Evolutionary conservation across 2,888 invertebrate genomes (phyloP).

Genomic region (Noctua comes): DNA sequence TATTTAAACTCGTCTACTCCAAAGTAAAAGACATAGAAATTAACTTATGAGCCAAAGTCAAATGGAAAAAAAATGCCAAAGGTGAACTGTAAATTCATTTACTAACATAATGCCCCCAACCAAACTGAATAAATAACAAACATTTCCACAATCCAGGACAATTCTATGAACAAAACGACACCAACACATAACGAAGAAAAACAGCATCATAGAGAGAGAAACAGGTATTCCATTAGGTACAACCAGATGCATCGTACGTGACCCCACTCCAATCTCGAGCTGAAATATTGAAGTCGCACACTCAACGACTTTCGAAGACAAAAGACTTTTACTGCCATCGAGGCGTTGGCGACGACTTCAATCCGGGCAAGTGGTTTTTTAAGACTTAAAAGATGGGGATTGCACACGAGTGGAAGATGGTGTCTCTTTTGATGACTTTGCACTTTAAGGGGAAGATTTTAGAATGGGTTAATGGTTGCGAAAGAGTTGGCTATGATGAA

Average conservation of each 20-base stretch:
- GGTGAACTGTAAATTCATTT: neutral
- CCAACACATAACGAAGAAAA: neutral
- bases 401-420: constrained; percentile 9
- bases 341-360: constrained; percentile 35
- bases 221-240: constrained; percentile 41
- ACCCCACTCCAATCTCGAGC: constrained; percentile 37
- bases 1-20: neutral
- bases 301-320: constrained; percentile 48
- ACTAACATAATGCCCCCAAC: neutral
- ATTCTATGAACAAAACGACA: neutral
- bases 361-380: constrained; percentile 55
- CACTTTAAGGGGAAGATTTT: neutral
- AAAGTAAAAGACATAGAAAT: neutral
- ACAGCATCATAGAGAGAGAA: constrained; percentile 19
- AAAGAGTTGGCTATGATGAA: neutral
- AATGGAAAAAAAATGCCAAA: neutral
- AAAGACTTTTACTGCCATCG: constrained; percentile 46
- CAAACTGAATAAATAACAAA: neutral
- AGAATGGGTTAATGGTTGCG: no score
- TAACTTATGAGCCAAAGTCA: neutral
- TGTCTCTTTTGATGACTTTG: constrained; percentile 19
- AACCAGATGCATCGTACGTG: constrained; percentile 47
- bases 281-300: constrained; percentile 56
- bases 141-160: neutral
- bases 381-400: constrained; percentile 40